Percentiles rank a stretch among this genome's conserved stretches.
These are phyloP conservation scores for Columba guinea DNA, from an alignment of 2,797 vertebrate genomes.

Conservation along the genomic window DNA sequence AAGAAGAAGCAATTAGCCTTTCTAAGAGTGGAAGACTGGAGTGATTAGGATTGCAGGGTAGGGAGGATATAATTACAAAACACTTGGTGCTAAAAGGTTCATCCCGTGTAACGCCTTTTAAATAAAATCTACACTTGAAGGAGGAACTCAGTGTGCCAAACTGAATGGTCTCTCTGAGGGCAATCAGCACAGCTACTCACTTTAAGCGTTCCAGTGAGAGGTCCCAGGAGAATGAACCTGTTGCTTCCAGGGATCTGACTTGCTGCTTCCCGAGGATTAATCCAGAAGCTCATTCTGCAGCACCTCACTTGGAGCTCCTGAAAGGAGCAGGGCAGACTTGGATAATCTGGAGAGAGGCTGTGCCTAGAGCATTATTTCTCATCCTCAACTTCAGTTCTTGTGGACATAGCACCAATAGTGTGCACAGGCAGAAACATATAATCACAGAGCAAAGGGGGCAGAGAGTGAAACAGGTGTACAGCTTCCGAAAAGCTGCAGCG, in stretches of 20 bases:
- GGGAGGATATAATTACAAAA: not conserved
- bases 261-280: not conserved
- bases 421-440: not conserved
- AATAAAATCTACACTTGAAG: not conserved
- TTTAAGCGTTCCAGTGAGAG: not conserved
- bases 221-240: not conserved
- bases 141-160: not conserved
- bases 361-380: not conserved
- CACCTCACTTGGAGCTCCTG: not conserved
- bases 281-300: not conserved
- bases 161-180: slow-evolving; percentile 14
- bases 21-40: not conserved
- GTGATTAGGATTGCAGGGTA: slow-evolving; percentile 1
- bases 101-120: not conserved
- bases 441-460: not conserved
- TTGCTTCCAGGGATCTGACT: not conserved
- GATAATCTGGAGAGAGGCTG: not conserved
- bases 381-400: not conserved
- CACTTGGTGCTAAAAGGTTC: not conserved
- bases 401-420: not conserved
- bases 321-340: not conserved
- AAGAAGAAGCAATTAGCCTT: not conserved
- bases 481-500: not conserved
- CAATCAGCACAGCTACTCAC: slow-evolving; percentile 8
- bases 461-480: not conserved